A percentile compares a stretch with the other conserved stretches of the same genome.
phyloP scores from a whole-genome alignment of 1,140 invertebrate species.

The Halotydeus destructor region DNA sequence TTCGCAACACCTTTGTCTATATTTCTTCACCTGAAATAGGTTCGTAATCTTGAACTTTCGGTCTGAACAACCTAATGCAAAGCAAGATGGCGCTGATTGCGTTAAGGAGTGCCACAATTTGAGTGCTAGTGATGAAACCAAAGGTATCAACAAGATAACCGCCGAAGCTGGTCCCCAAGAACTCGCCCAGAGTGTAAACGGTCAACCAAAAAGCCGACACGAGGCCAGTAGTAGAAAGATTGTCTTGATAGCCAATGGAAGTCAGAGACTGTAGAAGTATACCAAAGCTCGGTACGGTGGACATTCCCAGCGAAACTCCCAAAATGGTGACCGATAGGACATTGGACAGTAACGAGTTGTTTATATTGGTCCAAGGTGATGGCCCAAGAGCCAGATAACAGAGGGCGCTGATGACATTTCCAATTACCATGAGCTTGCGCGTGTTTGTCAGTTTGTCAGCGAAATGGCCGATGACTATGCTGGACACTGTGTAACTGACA shows the following conservation, averaged over 20 bases:
- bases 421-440: slow-evolving; percentile 36
- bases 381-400: slow-evolving; percentile 37
- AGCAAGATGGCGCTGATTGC: slow-evolving; percentile 48
- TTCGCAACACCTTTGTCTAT: no score
- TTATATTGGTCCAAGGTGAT: no score
- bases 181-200: no score
- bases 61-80: no score
- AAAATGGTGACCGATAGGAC: slow-evolving; percentile 38
- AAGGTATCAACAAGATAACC: no score
- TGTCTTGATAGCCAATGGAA: no score
- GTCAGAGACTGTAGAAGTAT: no score
- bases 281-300: slow-evolving; percentile 44
- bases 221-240: no score
- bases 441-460: slow-evolving; percentile 33
- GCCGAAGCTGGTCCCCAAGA: no score
- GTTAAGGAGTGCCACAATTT: slow-evolving; percentile 45
- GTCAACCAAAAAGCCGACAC: no score
- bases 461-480: slow-evolving; percentile 47
- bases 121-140: slow-evolving; percentile 39
- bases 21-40: no score
- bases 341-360: slow-evolving; percentile 40
- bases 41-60: no score
- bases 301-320: slow-evolving; percentile 43
- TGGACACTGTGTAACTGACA: slow-evolving; percentile 43
- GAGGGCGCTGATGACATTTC: slow-evolving; percentile 43